phyloP scores from a whole-genome alignment of 1,140 invertebrate species.

The Thaumatotibia leucotreta region DNA sequence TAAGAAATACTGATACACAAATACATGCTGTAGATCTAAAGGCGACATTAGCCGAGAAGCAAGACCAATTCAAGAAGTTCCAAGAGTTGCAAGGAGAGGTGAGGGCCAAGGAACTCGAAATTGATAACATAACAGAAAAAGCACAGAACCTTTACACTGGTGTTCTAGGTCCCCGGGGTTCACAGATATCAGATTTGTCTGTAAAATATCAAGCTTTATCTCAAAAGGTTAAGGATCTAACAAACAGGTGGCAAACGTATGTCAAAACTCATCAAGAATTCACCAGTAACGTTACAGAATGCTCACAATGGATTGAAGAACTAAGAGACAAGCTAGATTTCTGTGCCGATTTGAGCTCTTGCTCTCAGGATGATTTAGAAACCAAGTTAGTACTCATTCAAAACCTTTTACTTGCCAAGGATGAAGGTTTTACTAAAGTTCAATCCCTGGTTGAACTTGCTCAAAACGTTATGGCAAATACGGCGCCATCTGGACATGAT shows the following conservation, averaged over 20 bases:
- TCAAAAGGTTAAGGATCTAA: slow-evolving; percentile 93
- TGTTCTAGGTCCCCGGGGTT: slow-evolving; percentile 78
- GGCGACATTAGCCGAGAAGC: slow-evolving; percentile 88
- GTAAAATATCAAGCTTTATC: slow-evolving; percentile 94
- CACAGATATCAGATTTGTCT: slow-evolving; percentile 90
- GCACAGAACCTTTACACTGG: slow-evolving; percentile 90
- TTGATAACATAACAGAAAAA: slow-evolving; percentile 93
- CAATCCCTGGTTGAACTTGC: slow-evolving; percentile 92
- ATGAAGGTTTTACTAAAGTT: slow-evolving; percentile 92
- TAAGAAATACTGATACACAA: slow-evolving; percentile 91
- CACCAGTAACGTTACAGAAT: slow-evolving; percentile 87
- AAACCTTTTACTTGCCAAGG: slow-evolving; percentile 91
- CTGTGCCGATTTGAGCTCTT: slow-evolving; percentile 88
- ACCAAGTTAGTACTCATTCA: slow-evolving; percentile 90
- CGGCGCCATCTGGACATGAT: slow-evolving; percentile 90
- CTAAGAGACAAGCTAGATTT: slow-evolving; percentile 90
- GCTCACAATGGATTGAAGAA: slow-evolving; percentile 89
- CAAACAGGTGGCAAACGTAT: slow-evolving; percentile 94
- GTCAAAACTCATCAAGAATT: slow-evolving; percentile 94
- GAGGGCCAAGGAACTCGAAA: slow-evolving; percentile 92
- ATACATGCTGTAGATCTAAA: slow-evolving; percentile 94
- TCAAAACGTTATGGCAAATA: slow-evolving; percentile 95
- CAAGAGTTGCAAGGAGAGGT: slow-evolving; percentile 91
- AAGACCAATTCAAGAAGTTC: slow-evolving; percentile 88
- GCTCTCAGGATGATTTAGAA: slow-evolving; percentile 90